Base-by-base conservation (phyloP, 37 sponge, comb jelly and placozoan species). In the Cladorhizidae sp. region DNA sequence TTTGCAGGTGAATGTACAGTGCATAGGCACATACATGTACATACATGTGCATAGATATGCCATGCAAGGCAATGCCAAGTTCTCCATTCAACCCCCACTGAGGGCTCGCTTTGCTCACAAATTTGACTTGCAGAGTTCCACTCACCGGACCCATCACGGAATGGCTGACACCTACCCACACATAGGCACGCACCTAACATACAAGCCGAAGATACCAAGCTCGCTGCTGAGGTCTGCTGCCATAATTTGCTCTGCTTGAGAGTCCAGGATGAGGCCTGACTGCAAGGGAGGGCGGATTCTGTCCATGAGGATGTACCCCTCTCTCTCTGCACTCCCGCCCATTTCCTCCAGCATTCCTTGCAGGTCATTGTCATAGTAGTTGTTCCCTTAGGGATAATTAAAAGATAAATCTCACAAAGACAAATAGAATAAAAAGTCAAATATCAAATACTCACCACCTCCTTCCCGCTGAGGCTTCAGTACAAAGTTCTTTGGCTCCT, bases 381-480 rank as follows among this genome's bases (percentile, higher is more conserved):
- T 91, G 68, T 87, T 83, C 22, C 92, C 88, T 91, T 54, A 37
- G 29, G 14, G 49, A 9, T 45, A 12, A 12, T 9, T 12, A 9
- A 45, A 45, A 45, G 8, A 45, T 12, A 45, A 45, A 45, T 12
- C 49, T 45, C 9, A 45, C 5, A 45, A 45, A 9, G 9, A 45
- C 49, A 45, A 45, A 45, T 5, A 45, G 49, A 45, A 45, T 12
- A 9, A 45, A 5, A 45, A 45, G 5, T 45, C 8, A 5, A 45
- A 45, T 45, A 9, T 45, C 9, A 12, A 12, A 45, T 45, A 58
- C 59, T 58, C 26, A 89, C 93, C 93, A 81, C 89, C 89, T 33
- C 89, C 93, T 51, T 93, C 93, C 28, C 86, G 71, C 50, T 88
- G 93, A 12, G 93, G 89, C 40, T 93, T 93, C 76, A 93, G 18